Evolutionary conservation across 2,888 invertebrate species (phyloP), one percentile per base, ranked within the genome.

Genomic region (Drosophila paranaensis): DNA sequence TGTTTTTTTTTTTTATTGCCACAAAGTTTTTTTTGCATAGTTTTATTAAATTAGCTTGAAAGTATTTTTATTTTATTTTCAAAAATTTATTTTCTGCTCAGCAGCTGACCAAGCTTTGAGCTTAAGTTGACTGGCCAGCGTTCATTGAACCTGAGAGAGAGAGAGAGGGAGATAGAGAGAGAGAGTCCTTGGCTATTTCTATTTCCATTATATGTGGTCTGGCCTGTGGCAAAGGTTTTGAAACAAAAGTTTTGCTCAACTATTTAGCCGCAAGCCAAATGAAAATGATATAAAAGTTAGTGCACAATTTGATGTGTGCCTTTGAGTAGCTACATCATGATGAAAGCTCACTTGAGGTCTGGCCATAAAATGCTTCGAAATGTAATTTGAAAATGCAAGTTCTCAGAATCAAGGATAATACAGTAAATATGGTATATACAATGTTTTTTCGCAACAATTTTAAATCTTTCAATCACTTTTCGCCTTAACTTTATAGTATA

Each of bases 121-220:
- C 46, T 9, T 9, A 48, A 48, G 48, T 50, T 50, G 33, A 33
- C 6, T 50, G 48, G 30, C 10, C 1, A 50, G 50, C 33, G 50
- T 20, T 0, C 16, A 50, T 35, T 50, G 50, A 50, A 35, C 50
- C 13, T 50, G 27, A 27, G 27, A 27, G 27, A 27, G 3, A 27
- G 27, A 27, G 6, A 14, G n/a, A 0, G 10, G 1, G 30, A 16
- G 50, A 33, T 8, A 33, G 33, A 6, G 33, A 2, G 16, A 11
- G 10, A n/a, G n/a, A 16, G 30, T 16, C 16, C n/a, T 33, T 50
- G 50, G 4, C 13, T 50, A 2, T 35, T 50, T 13, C 16, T 50
- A 50, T 50, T 50, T n/a, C 2, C 30, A 48, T 48, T 33, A 16
- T 11, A 48, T 50, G 50, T 35, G 50, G 50, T 33, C 33, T 50